Evolutionary conservation across 2,888 invertebrate species (phyloP).

Genomic region (Odiellus spinosus): DNA sequence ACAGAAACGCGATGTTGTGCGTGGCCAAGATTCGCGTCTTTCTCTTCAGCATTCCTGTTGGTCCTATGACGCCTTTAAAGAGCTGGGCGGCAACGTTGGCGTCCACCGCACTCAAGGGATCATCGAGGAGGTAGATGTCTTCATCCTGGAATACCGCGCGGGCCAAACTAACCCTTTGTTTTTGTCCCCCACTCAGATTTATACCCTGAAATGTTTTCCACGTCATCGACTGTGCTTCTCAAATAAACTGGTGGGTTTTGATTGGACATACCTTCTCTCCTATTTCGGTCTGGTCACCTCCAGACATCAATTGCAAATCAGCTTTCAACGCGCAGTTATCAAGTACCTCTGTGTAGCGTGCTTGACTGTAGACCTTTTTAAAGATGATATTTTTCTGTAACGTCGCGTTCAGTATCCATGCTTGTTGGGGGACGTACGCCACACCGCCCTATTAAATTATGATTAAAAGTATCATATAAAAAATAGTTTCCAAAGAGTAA

Average conservation of each 20-base stretch:
- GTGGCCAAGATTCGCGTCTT: conserved; percentile 33
- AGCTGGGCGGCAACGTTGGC: conserved; percentile 95
- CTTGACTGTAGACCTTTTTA: conserved; percentile 53
- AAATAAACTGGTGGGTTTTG: too few species aligned
- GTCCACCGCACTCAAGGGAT: conserved; percentile 89
- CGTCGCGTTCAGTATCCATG: conserved; percentile 96
- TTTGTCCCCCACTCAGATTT: conserved; percentile 77
- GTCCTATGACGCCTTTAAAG: conserved; percentile 82
- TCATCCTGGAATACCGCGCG: conserved; percentile 76
- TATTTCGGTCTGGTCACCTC: conserved; percentile 94
- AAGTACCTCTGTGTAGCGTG: conserved; percentile 59
- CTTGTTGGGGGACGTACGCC: conserved; percentile 84
- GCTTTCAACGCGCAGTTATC: conserved; percentile 78
- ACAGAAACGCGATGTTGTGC: conserved; percentile 34
- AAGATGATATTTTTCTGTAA: conserved; percentile 84
- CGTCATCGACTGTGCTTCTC: too few species aligned
- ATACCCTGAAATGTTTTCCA: conserved; percentile 55
- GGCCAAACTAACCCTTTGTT: conserved; percentile 82
- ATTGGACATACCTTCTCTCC: conserved; percentile 69
- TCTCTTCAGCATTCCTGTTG: conserved; percentile 36
- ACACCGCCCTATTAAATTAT: conserved; percentile 35
- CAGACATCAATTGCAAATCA: conserved; percentile 83
- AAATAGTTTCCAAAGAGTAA: too few species aligned
- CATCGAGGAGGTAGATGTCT: conserved; percentile 83
- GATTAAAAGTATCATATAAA: too few species aligned